Base-by-base conservation (phyloP, 2,888 invertebrate genomes). In the Priocnemis perturbator region DNA sequence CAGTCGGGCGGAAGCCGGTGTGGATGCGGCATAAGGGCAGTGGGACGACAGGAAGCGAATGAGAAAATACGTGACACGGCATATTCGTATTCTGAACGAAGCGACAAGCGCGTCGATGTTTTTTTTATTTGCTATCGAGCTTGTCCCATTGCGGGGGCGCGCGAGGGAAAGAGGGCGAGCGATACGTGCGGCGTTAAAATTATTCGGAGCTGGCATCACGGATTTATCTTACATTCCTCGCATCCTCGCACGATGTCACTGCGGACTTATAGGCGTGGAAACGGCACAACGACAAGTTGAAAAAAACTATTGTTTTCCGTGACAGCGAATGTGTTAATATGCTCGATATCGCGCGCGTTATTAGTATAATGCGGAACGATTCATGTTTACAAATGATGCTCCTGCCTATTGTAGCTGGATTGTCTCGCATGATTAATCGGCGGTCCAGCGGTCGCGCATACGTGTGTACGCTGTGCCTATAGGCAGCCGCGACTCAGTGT, bases 21-120 rank as follows among this genome's bases (percentile, higher is more conserved):
- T 64, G 60, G 68, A 26, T 57, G 70, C 60, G 73, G 69, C 73
- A 81, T 78, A 81, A 79, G 83, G 83, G 74, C 82, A 83, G 65
- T 83, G 71, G 83, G 77, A 74, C 81, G 73, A 37, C 74, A 66
- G 82, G 61, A 71, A 78, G 55, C 45, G 66, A 59, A 60, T 60
- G 55, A 37, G 37, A 64, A 77, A 60, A 73, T 64, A 63, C 17
- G 57, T 60, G 60, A 60, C 20, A 19, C 19, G 4, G 66, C 47
- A 0, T 58, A 65, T 71, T 69, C 58, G 59, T 14, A 63, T 67
- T 67, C 63, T 47, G 19, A 61, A n/a, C 65, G 55, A 15, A 26
- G 55, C 1, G 15, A 26, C 56, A 56, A 57, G 19, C 17, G 17
- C 17, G 15, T 19, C 5, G 30, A 45, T n/a, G 0, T 19, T 45